Evolutionary conservation across 2,113 vertebrate species (phyloP), one percentile per base, ranked within the genome.

Genomic region (Xyrauchen texanus): DNA sequence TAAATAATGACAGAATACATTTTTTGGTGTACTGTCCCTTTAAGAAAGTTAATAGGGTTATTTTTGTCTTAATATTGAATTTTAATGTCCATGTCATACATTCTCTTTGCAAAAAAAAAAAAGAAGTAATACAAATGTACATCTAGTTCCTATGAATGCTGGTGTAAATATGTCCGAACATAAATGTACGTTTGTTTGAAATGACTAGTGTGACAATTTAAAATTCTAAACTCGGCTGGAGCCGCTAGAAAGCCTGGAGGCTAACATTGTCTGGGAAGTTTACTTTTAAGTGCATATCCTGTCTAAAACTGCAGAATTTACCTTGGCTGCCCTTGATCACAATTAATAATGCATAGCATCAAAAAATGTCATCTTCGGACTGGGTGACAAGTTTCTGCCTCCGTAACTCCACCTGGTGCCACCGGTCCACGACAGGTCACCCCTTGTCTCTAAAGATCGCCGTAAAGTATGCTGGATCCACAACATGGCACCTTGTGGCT

Each of bases 281-380:
- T 58, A 58, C 12, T 57, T 73, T 73, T 44, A 73, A 21, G 44
- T 47, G 42, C 61, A 44, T 7, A 0, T 47, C n/a, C 79, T 68
- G 72, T 72, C 72, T 86, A 62, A 67, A 78, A 42, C 81, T 80
- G 82, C 74, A 58, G 8, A 71, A 78, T 21, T 67, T 68, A 86
- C 87, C 84, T 90, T 88, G 80, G 15, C 63, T 7, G 87, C 87
- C 90, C 89, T 90, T 80, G 68, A 86, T 85, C 82, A 80, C 84
- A 82, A 91, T 93, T 90, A 92, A 92, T 91, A 89, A 91, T 89
- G 89, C 88, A 91, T 87, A 7, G 76, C 86, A 90, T 91, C 88
- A 90, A 85, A 88, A 81, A 69, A 70, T 78, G 74, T 69, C 64
- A 68, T 78, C 86, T 87, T 89, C 79, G 49, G 52, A 12, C 34